These are phyloP conservation scores for Styela plicata DNA, from an alignment of 23 tunicate species.

Conservation along the genomic window DNA sequence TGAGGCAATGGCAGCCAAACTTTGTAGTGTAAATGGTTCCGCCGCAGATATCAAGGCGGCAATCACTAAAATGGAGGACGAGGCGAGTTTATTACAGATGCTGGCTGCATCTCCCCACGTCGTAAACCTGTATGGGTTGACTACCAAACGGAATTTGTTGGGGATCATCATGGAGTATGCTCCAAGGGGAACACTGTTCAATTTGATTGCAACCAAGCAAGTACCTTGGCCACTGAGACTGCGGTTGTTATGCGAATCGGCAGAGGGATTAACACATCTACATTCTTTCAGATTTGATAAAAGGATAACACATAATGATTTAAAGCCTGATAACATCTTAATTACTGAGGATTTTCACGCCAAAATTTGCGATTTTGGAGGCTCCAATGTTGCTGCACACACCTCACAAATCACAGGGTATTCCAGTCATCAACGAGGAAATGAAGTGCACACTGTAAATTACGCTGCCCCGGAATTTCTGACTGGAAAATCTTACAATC, in stretches of 20 bases:
- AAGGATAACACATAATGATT: not conserved
- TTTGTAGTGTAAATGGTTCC: not conserved
- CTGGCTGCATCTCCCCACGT: not conserved
- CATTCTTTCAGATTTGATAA: not conserved
- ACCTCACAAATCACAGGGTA: not conserved
- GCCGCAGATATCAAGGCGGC: not conserved
- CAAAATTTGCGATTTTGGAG: not conserved
- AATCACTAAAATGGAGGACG: not conserved
- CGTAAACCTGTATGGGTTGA: not conserved
- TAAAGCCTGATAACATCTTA: not conserved
- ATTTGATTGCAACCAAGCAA: not conserved
- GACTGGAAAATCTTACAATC: not conserved
- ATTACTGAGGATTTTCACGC: not conserved
- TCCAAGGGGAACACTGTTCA: not conserved
- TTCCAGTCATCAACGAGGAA: not conserved
- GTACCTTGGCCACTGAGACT: slow-evolving; percentile 2
- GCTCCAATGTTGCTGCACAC: not conserved
- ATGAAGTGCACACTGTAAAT: not conserved
- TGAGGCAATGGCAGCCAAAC: not conserved
- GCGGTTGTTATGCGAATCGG: not conserved
- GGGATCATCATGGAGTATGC: not conserved
- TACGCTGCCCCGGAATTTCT: not conserved
- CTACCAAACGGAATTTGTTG: not conserved
- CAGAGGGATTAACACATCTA: not conserved
- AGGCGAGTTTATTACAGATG: not conserved